Evolutionary conservation across 2,888 invertebrate species (phyloP).

Genomic region (Dasypolia templi): DNA sequence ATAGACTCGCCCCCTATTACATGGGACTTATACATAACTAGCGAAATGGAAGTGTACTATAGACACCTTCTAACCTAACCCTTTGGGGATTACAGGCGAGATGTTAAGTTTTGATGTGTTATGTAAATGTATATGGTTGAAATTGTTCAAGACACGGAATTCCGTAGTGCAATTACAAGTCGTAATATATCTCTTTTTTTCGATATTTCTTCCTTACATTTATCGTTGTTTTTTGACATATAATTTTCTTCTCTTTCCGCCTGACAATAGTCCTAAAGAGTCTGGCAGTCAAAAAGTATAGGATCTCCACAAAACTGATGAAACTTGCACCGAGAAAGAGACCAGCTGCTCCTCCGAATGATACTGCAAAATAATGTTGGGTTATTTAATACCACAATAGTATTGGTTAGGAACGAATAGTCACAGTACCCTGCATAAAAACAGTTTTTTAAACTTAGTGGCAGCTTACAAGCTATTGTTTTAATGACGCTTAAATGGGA

Average conservation of each 20-base stretch:
- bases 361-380: slow-evolving; percentile 82
- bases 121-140: too few species aligned
- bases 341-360: slow-evolving; percentile 91
- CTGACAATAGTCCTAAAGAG: slow-evolving; percentile 29
- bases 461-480: neutral
- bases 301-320: slow-evolving; percentile 91
- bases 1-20: too few species aligned
- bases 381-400: too few species aligned
- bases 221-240: neutral
- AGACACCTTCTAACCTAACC: too few species aligned
- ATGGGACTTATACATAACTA: too few species aligned
- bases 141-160: too few species aligned
- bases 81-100: too few species aligned
- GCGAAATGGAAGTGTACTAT: too few species aligned
- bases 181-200: too few species aligned
- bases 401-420: too few species aligned
- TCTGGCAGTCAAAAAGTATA: slow-evolving; percentile 84
- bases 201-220: neutral
- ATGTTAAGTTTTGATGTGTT: too few species aligned
- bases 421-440: neutral
- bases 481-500: slow-evolving; percentile 6
- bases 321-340: slow-evolving; percentile 92
- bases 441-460: neutral
- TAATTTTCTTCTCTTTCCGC: slow-evolving; percentile 2
- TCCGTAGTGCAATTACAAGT: neutral